Percentiles rank a stretch among this genome's conserved stretches.
These are phyloP conservation scores for Anneissia japonica DNA, from an alignment of 35 echinoderm and acorn worm genomes.

Conservation along the genomic window DNA sequence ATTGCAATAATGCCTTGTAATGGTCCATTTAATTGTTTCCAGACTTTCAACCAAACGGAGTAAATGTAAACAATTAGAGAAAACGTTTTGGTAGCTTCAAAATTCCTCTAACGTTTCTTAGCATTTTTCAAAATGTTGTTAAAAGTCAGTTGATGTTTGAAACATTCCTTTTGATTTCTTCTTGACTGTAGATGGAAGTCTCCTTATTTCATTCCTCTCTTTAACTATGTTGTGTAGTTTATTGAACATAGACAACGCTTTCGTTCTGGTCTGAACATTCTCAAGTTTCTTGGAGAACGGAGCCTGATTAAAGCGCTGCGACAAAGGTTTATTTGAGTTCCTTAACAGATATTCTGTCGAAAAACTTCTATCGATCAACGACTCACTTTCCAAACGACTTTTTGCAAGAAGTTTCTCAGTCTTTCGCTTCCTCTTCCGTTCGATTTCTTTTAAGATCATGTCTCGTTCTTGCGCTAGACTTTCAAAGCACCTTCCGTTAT, in stretches of 20 bases:
- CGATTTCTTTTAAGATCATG: conserved; percentile 31
- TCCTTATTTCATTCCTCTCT: not conserved
- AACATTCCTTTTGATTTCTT: not conserved
- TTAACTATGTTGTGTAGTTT: not conserved
- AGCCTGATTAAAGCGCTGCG: conserved; percentile 25
- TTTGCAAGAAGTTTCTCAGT: conserved; percentile 38
- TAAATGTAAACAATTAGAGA: too few species aligned
- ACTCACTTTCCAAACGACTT: conserved; percentile 36
- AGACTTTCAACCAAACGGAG: too few species aligned
- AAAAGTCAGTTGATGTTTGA: not conserved
- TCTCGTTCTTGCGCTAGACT: conserved; percentile 30
- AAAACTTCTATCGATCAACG: conserved; percentile 46
- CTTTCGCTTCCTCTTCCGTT: conserved; percentile 16
- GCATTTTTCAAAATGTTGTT: too few species aligned
- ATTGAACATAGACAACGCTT: not conserved
- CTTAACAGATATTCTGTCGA: conserved; percentile 40
- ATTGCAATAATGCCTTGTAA: too few species aligned
- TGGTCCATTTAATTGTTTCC: too few species aligned
- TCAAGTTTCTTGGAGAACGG: not conserved
- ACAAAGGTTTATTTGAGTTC: conserved; percentile 39
- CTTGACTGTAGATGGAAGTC: not conserved
- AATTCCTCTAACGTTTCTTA: too few species aligned
- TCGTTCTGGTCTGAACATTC: not conserved
- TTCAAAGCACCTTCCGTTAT: conserved; percentile 26
- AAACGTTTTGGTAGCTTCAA: too few species aligned